Evolutionary conservation across 2,113 vertebrate species (phyloP), one percentile per base, ranked within the genome.

Genomic region (Melanerpes aurifrons): DNA sequence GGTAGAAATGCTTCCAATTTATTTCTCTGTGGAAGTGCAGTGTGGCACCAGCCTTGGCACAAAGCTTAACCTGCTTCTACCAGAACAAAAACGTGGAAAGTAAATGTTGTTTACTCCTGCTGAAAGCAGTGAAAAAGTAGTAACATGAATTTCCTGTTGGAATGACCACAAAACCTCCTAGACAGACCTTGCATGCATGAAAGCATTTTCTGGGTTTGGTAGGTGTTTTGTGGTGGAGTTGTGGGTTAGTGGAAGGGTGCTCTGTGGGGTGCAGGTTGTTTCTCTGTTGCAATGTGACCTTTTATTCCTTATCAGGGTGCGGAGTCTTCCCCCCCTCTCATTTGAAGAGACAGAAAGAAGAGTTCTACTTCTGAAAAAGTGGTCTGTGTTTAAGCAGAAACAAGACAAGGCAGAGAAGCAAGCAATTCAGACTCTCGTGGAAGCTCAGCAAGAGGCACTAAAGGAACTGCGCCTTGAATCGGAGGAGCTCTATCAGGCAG

Each of bases 341-440:
- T 96, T 97, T 71, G 98, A 99, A 69, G 99, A 99, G 88, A 97
- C 92, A 1, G 99, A 99, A 87, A 95, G 96, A 37, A 97, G 98
- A 95, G 98, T 98, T 22, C 85, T 98, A 57, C 97, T 99, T 59
- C 74, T 99, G 85, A 99, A 99, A 92, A 98, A 97, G 68, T 99
- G 99, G 99, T 88, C 96, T 50, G 58, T 92, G 67, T 98, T 98
- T 96, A 99, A 99, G 97, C 97, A 98, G 90, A 96, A 96, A 10
- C 98, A 99, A 93, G 97, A 99, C 43, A 56, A 96, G 91, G 96
- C 96, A 79, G 99, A 99, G 89, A 96, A 97, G 89, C 15, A 96
- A 9, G 93, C 97, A 18, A 94, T 99, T 45, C 81, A 91, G 29
- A 79, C 93, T 37, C 97, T 98, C 12, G 71, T 99, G 5, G 87